Conservation (phyloP, 1,140 invertebrate genomes). For the Drosophila obscura region DNA sequence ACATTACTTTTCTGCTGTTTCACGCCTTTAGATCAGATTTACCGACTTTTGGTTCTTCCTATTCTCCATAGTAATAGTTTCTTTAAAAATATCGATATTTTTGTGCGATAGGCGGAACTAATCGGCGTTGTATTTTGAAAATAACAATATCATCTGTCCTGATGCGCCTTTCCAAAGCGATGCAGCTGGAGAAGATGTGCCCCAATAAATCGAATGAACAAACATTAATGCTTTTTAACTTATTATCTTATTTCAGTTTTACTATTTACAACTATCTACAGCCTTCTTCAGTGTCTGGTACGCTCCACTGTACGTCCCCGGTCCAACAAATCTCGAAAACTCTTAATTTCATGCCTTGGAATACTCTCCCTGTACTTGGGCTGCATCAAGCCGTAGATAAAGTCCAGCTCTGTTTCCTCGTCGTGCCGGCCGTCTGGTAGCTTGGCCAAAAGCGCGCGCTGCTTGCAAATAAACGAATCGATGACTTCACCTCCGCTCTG, state of each 20-base stretch:
- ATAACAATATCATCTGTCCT: not conserved
- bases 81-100: not conserved
- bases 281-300: slow-evolving; percentile 22
- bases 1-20: too few species aligned
- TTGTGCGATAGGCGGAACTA: too few species aligned
- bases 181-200: too few species aligned
- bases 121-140: not conserved
- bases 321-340: slow-evolving; percentile 72
- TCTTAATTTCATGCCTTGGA: slow-evolving; percentile 68
- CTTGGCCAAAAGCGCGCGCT: slow-evolving; percentile 73
- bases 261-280: not conserved
- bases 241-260: not conserved
- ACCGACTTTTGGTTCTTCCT: too few species aligned
- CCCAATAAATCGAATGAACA: not conserved
- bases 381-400: slow-evolving; percentile 67
- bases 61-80: too few species aligned
- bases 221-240: not conserved
- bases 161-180: too few species aligned
- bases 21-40: too few species aligned
- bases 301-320: slow-evolving; percentile 62
- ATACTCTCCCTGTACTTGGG: slow-evolving; percentile 70
- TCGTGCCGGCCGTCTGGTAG: slow-evolving; percentile 73
- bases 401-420: slow-evolving; percentile 78
- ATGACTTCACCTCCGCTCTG: slow-evolving; percentile 52
- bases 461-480: slow-evolving; percentile 74